Conservation (phyloP, 1,140 invertebrate species). For the Zaprionus capensis region DNA sequence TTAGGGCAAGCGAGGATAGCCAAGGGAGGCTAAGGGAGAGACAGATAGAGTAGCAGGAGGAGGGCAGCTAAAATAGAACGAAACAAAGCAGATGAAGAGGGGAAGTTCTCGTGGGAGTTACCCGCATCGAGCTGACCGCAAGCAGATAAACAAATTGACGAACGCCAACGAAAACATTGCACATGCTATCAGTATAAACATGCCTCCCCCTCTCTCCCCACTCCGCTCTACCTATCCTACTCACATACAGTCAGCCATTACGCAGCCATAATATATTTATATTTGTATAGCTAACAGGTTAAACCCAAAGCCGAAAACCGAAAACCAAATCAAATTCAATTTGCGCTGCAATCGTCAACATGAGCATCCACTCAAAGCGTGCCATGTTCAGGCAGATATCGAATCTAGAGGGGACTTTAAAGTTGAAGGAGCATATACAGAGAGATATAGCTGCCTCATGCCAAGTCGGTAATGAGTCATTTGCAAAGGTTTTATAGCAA, state of each 20-base stretch:
- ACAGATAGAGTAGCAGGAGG: neutral
- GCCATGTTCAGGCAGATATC: neutral
- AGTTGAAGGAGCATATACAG: neutral
- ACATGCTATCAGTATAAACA: slow-evolving; percentile 7
- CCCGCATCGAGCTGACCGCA: slow-evolving; percentile 7
- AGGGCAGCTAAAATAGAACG: neutral
- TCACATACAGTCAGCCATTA: neutral
- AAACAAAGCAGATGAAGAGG: neutral
- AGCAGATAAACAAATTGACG: slow-evolving; percentile 22
- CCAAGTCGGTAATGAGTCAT: neutral
- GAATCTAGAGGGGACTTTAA: slow-evolving; percentile 1
- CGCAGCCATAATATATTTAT: slow-evolving; percentile 14
- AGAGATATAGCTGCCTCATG: neutral
- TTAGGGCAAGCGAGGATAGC: neutral
- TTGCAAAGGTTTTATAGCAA: neutral
- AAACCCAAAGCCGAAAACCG: neutral
- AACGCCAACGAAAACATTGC: slow-evolving; percentile 28
- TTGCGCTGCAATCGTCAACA: slow-evolving; percentile 17
- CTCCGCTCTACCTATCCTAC: neutral
- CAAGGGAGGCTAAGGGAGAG: neutral
- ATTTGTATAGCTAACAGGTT: slow-evolving; percentile 20
- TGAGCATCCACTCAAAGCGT: neutral
- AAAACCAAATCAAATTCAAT: slow-evolving; percentile 23
- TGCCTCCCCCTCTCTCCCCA: neutral
- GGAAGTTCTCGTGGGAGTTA: neutral